Evolutionary conservation across 2,113 vertebrate genomes (phyloP).

Genomic region (Equus przewalskii): DNA sequence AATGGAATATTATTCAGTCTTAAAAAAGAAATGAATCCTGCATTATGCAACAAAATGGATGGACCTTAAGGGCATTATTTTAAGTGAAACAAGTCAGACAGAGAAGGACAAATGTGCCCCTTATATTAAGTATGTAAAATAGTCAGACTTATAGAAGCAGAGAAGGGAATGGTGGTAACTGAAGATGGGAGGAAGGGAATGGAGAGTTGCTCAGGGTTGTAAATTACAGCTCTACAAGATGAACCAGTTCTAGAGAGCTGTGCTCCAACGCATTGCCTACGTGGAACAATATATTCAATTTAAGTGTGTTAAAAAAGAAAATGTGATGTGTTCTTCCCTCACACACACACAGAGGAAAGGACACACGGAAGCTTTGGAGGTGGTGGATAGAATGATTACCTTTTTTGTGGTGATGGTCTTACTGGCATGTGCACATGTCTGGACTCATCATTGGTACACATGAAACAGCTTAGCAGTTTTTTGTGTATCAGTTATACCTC

Average conservation of each 20-base stretch:
- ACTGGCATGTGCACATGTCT: background rate
- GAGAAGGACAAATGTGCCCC: background rate
- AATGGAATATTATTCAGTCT: background rate
- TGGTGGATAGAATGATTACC: background rate
- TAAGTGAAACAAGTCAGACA: background rate
- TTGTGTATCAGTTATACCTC: background rate
- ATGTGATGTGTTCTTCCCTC: too few species aligned
- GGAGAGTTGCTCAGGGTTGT: background rate
- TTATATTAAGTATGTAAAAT: background rate
- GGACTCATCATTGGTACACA: background rate
- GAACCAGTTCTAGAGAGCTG: background rate
- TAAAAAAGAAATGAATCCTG: background rate
- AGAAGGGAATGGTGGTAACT: background rate
- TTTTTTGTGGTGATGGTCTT: background rate
- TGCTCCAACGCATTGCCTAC: background rate
- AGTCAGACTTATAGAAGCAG: background rate
- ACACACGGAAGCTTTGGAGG: background rate
- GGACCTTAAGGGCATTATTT: background rate
- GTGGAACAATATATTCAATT: background rate
- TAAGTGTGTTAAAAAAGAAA: background rate
- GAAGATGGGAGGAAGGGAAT: background rate
- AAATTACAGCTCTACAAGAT: background rate
- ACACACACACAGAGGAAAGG: background rate
- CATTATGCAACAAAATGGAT: background rate
- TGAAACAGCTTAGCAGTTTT: background rate